Conservation (phyloP, 2,888 invertebrate genomes). For the Dioctria linearis region DNA sequence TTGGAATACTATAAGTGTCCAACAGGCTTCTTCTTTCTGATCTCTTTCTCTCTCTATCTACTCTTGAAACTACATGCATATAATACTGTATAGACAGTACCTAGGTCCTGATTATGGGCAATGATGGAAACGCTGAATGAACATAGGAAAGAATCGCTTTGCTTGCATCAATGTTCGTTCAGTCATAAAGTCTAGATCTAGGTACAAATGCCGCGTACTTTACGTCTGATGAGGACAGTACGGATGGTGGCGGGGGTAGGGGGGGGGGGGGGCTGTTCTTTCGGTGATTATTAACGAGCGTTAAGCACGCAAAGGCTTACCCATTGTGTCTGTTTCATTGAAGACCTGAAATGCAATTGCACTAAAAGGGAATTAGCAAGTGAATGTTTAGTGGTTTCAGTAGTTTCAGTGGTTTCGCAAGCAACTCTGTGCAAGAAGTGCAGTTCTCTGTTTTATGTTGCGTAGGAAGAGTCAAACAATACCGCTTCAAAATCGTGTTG, state of each 20-base stretch:
- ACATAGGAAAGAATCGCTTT: too few relatives aligned
- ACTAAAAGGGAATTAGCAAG: slow-evolving; percentile 47
- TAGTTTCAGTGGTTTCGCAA: slow-evolving; percentile 46
- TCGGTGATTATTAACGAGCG: slow-evolving; percentile 47
- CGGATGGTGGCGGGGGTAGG: too few relatives aligned
- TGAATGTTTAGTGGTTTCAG: slow-evolving; percentile 16
- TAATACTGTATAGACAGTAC: too few relatives aligned
- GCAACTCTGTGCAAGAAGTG: slow-evolving; percentile 43
- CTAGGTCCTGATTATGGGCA: too few relatives aligned
- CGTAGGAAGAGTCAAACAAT: too few relatives aligned
- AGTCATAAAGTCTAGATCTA: too few relatives aligned
- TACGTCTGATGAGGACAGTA: slow-evolving; percentile 21
- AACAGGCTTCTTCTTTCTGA: slow-evolving; percentile 41
- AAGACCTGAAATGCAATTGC: slow-evolving; percentile 43
- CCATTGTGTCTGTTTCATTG: slow-evolving; percentile 40
- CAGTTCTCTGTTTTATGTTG: slow-evolving; percentile 7
- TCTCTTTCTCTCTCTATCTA: too few relatives aligned
- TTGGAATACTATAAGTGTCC: slow-evolving; percentile 11
- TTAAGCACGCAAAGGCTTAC: slow-evolving; percentile 45
- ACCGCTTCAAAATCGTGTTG: not conserved
- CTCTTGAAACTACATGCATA: too few relatives aligned
- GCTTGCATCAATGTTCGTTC: too few relatives aligned
- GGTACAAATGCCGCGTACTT: slow-evolving; percentile 33
- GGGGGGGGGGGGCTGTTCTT: slow-evolving; percentile 13
- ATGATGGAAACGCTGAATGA: too few relatives aligned